Base-by-base conservation (phyloP, 2,797 vertebrate species). In the Toxotes lorentzi region DNA sequence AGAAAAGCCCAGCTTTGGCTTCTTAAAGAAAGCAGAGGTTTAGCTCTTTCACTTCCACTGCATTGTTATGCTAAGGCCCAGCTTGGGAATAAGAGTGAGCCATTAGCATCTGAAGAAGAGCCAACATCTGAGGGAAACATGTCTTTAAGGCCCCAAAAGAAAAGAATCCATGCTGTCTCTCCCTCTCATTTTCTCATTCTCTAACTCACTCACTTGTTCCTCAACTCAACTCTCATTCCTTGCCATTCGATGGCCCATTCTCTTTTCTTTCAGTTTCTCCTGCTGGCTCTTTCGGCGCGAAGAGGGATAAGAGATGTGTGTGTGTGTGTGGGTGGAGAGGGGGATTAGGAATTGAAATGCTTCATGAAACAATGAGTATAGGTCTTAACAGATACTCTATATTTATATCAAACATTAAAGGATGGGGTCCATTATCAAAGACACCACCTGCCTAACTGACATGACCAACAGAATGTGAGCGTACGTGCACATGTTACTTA, bases 21-120 rank as follows among this genome's bases (percentile, higher is more conserved):
- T 90, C 94, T 90, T 94, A 93, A 94, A 95, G 95, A 95, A 95
- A 95, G 95, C 95, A 93, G 92, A 93, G 94, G 94, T 96, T 96
- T 95, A 95, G 94, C 92, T 95, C 95, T 95, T 95, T 95, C 95
- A 94, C 93, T 95, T 94, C 93, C 89, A 90, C 85, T 73, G 92
- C 92, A 95, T 95, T 96, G 95, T 96, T 95, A 96, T 95, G 95
- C 94, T 95, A 96, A 96, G 86, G 92, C 88, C 7, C 85, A 83
- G 92, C 90, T 91, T 90, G 90, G 93, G 93, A 94, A 95, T 94
- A 94, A 94, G 93, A 93, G 92, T 87, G 86, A 90, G 86, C 93
- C 88, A 96, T 96, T 96, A 95, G 95, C 95, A 96, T 96, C 89
- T 95, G 94, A 96, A 96, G 95, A 95, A 96, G 95, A 94, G 89